phyloP scores from a whole-genome alignment of 2,113 vertebrate genomes.

The Poecilia latipinna region DNA sequence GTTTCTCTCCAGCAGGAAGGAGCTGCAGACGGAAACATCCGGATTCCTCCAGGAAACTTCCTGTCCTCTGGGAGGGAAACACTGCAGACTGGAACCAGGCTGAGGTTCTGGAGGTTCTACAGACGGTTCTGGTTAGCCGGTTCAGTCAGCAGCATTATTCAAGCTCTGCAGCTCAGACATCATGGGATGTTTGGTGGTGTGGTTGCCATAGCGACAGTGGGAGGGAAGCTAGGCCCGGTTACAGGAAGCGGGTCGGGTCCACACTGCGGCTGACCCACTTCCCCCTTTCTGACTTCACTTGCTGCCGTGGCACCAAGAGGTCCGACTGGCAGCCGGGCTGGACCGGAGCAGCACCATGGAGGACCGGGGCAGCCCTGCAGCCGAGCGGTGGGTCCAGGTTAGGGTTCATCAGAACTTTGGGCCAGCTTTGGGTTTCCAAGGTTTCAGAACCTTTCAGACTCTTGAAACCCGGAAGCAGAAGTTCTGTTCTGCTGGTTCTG shows the following conservation, averaged over 20 bases:
- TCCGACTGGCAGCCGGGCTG: background rate
- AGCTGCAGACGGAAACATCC: slow-evolving; percentile 45
- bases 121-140: too few relatives aligned
- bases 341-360: slow-evolving; percentile 18
- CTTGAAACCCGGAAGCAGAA: too few relatives aligned
- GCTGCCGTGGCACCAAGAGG: background rate
- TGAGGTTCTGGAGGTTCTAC: background rate
- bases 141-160: too few relatives aligned
- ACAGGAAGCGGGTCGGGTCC: slow-evolving; percentile 17
- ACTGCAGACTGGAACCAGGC: background rate
- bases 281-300: slow-evolving; percentile 42
- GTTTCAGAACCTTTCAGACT: too few relatives aligned
- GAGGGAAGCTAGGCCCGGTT: slow-evolving; percentile 19
- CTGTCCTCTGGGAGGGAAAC: slow-evolving; percentile 6
- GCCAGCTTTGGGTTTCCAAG: too few relatives aligned
- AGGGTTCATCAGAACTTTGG: too few relatives aligned
- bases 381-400: slow-evolving; percentile 38
- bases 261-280: slow-evolving; percentile 24
- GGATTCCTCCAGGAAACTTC: background rate
- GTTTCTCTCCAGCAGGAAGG: slow-evolving; percentile 42
- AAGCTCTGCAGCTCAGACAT: too few relatives aligned
- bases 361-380: background rate
- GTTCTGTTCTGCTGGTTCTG: too few relatives aligned
- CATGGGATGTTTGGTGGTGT: background rate
- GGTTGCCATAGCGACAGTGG: background rate